A percentile compares a stretch with the other conserved stretches of the same genome.
Evolutionary conservation across 2,888 invertebrate species (phyloP).

Genomic region (Graphium colonna): DNA sequence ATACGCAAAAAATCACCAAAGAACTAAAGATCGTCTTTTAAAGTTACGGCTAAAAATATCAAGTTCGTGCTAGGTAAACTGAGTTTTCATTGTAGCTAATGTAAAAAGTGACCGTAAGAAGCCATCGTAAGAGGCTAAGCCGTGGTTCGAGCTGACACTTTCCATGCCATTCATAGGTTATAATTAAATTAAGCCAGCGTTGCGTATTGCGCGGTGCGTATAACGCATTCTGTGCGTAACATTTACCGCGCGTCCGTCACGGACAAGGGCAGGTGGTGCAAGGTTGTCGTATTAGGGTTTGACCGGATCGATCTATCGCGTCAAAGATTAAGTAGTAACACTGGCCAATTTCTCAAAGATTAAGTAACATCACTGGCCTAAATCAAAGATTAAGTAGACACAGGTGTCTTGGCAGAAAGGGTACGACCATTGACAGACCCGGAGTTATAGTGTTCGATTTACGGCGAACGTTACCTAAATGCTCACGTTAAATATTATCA

Average conservation of each 20-base stretch:
- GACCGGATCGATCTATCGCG: conserved; percentile 58
- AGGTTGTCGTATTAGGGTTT: conserved; percentile 47
- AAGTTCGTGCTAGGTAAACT: too few relatives aligned
- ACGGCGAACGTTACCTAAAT: too few relatives aligned
- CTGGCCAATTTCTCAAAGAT: conserved; percentile 31
- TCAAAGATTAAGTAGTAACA: conserved; percentile 34
- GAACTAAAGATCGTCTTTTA: too few relatives aligned
- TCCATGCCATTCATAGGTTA: background rate
- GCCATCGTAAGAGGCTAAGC: too few relatives aligned
- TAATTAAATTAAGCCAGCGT: background rate
- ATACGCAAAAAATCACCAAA: too few relatives aligned
- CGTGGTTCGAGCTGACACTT: too few relatives aligned
- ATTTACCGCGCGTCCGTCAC: conserved; percentile 8
- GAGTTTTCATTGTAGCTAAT: too few relatives aligned
- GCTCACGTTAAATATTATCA: background rate
- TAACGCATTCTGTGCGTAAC: conserved; percentile 3
- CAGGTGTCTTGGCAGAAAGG: background rate
- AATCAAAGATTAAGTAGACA: conserved; percentile 32
- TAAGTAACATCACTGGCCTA: too few relatives aligned
- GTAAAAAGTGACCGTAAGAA: too few relatives aligned
- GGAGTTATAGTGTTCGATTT: too few relatives aligned
- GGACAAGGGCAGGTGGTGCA: conserved; percentile 36
- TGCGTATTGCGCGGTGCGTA: background rate
- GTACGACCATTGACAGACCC: background rate
- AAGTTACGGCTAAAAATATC: too few relatives aligned